Evolutionary conservation across 1,140 invertebrate species (phyloP).

Genomic region (Epicauta chinensis): DNA sequence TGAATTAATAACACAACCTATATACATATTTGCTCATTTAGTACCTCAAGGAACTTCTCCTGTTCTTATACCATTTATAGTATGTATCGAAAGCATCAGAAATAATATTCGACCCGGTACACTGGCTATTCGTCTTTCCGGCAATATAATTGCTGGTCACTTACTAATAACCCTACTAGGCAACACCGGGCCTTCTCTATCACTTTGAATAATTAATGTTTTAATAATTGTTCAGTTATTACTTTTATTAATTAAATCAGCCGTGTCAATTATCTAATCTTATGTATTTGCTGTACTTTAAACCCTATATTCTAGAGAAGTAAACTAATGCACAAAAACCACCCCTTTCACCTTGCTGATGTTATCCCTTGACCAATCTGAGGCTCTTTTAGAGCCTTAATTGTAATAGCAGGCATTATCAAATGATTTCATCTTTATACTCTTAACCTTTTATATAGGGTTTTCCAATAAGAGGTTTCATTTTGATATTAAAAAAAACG

Average conservation of each 20-base stretch:
- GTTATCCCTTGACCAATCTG: constrained; percentile 51
- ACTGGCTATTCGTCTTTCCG: constrained; percentile 56
- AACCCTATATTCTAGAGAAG: constrained; percentile 42
- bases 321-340: constrained; percentile 45
- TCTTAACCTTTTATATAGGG: too few species aligned
- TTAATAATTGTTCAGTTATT: constrained; percentile 47
- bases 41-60: constrained; percentile 53
- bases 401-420: constrained; percentile 43
- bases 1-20: constrained; percentile 48
- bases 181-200: constrained; percentile 39
- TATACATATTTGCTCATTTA: constrained; percentile 57
- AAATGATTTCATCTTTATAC: too few species aligned
- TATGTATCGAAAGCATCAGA: constrained; percentile 54
- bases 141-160: constrained; percentile 65
- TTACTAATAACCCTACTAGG: constrained; percentile 51
- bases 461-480: too few species aligned
- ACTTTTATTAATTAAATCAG: constrained; percentile 42
- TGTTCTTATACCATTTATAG: constrained; percentile 50
- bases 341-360: constrained; percentile 50
- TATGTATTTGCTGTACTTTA: constrained; percentile 38
- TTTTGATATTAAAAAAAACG: too few species aligned
- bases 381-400: constrained; percentile 43
- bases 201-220: constrained; percentile 37
- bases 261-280: constrained; percentile 33
- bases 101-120: constrained; percentile 57